phyloP scores from a whole-genome alignment of 2,888 invertebrate species.

The Smittia sp. region DNA sequence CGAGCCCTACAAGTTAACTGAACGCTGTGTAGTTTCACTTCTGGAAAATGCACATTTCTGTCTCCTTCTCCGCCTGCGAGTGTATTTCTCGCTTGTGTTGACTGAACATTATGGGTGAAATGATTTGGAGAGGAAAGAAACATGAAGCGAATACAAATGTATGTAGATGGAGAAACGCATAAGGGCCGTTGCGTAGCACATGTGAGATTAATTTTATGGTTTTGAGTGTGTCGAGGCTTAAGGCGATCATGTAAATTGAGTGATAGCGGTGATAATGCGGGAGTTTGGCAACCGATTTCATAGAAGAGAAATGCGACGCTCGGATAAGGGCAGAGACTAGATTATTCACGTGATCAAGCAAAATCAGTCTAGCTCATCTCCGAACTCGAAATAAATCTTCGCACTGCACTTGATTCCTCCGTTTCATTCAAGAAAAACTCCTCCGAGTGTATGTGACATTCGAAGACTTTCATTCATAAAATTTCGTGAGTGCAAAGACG shows the following conservation, averaged over 20 bases:
- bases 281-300: not conserved
- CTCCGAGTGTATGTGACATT: not conserved
- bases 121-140: not conserved
- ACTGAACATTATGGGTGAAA: constrained; percentile 21
- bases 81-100: constrained; percentile 27
- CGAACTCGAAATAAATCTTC: not conserved
- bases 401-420: constrained; percentile 10
- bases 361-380: not conserved
- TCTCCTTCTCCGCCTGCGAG: constrained; percentile 14
- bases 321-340: not conserved
- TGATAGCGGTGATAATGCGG: not conserved
- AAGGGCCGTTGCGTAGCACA: constrained; percentile 3
- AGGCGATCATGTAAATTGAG: not conserved
- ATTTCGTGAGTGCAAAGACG: not conserved
- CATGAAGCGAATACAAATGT: constrained; percentile 2
- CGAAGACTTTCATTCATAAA: constrained; percentile 36
- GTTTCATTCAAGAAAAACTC: constrained; percentile 11
- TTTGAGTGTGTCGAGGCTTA: not conserved
- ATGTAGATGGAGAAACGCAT: not conserved
- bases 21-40: constrained; percentile 26
- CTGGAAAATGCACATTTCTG: constrained; percentile 32
- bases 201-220: not conserved
- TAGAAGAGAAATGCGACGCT: not conserved
- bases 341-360: not conserved
- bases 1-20: constrained; percentile 36